Base-by-base conservation (phyloP, 2,888 invertebrate genomes). In the Lysandra bellargus region DNA sequence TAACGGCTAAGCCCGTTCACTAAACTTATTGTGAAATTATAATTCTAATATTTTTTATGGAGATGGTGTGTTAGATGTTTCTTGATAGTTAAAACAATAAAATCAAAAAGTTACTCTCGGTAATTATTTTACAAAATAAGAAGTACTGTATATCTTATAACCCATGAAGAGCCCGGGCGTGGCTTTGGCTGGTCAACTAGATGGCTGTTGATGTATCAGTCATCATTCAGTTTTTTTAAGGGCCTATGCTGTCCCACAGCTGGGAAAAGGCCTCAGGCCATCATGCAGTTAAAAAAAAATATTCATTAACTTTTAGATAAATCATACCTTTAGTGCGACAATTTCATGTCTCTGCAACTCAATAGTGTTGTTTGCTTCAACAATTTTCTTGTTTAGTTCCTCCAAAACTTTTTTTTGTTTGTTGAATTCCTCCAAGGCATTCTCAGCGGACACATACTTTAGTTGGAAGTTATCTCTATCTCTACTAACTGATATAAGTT, bases 321-420 rank as follows among this genome's bases (percentile, higher is more conserved):
- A 23, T 30, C 84, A 85, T 85, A 94, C 94, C 86, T 94, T 94
- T 4, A 94, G 83, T 57, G 94, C 93, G 79, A 83, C 83, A 82
- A 92, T 87, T 87, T 94, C 94, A 85, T 94, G 90, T 85, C 85
- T 95, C 82, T 93, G 92, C 79, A 93, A 83, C 82, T 93, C 92
- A 82, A 92, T 88, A n/a, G 89, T 95, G 77, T 92, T 93, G 77
- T 88, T 89, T 6, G 93, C 90, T 44, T 92, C 92, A 12, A 83
- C 74, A 64, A 94, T 82, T 82, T 95, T 92, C 78, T 91, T 90
- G 80, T 92, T 95, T 17, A 95, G 83, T 75, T 95, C 95, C 75
- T 95, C 95, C 57, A 95, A 88, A 82, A 95, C 92, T 81, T 92
- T 93, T 82, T 95, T 95, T 82, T 96, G 94, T 82, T 89, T 96